phyloP scores from a whole-genome alignment of 2,888 invertebrate species.

The Prenolepis imparis region DNA sequence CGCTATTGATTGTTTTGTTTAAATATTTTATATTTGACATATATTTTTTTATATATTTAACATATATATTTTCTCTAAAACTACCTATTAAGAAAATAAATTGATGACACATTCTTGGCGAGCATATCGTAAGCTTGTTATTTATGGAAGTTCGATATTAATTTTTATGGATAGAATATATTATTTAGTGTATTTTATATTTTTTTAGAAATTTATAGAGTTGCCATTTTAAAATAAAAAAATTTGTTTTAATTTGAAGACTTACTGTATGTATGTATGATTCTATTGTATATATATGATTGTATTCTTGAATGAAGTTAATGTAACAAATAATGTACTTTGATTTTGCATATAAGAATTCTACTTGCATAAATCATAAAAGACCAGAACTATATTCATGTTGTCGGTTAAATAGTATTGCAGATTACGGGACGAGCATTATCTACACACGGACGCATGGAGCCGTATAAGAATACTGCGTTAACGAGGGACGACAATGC shows the following conservation, averaged over 20 bases:
- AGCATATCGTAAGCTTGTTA: background rate
- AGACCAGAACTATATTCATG: background rate
- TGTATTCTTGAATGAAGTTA: background rate
- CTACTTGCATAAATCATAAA: background rate
- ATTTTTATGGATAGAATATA: background rate
- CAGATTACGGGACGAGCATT: slow-evolving; percentile 48
- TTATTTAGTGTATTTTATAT: background rate
- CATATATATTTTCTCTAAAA: background rate
- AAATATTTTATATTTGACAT: background rate
- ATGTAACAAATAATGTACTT: background rate
- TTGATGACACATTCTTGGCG: background rate
- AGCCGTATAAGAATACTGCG: slow-evolving; percentile 49
- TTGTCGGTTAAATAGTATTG: slow-evolving; percentile 44
- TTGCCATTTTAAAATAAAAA: background rate
- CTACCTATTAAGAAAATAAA: background rate
- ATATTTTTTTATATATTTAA: background rate
- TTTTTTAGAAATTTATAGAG: background rate
- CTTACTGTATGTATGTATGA: too few relatives aligned
- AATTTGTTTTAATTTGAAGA: too few relatives aligned
- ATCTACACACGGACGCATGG: slow-evolving; percentile 49
- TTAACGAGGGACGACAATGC: slow-evolving; percentile 72
- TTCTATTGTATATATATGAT: background rate
- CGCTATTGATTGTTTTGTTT: background rate
- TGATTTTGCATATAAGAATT: background rate
- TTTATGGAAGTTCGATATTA: background rate